Percentiles rank a stretch among this genome's conserved stretches.
Evolutionary conservation across 2,113 vertebrate genomes (phyloP).

Genomic region (Phrynosoma platyrhinos): DNA sequence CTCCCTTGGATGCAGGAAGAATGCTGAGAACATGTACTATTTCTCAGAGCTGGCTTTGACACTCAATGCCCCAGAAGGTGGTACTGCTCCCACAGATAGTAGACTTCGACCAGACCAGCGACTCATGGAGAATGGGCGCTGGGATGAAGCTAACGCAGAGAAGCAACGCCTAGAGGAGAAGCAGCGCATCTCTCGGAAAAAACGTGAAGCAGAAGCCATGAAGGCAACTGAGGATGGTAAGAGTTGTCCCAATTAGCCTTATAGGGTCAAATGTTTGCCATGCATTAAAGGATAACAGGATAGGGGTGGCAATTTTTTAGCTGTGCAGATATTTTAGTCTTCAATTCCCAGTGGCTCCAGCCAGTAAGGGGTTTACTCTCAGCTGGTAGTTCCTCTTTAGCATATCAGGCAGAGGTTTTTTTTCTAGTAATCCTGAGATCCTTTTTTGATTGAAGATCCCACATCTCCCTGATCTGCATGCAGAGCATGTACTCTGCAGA

Average conservation of each 20-base stretch:
- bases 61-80: conserved; percentile 87
- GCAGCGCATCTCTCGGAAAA: conserved; percentile 86
- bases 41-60: conserved; percentile 94
- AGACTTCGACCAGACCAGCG: conserved; percentile 91
- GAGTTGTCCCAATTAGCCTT: background rate
- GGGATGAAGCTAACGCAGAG: conserved; percentile 95
- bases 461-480: background rate
- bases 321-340: background rate
- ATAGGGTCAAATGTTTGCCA: background rate
- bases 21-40: conserved; percentile 96
- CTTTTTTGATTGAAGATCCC: background rate
- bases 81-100: conserved; percentile 92
- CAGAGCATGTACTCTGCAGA: background rate
- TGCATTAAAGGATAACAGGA: background rate
- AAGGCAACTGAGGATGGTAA: conserved; percentile 84
- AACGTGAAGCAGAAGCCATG: conserved; percentile 85
- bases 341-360: too few species aligned
- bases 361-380: background rate
- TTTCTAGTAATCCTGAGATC: background rate
- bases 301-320: background rate
- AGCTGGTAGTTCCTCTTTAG: background rate
- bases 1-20: conserved; percentile 76
- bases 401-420: background rate
- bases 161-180: conserved; percentile 97
- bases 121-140: conserved; percentile 93